These are phyloP conservation scores for Rhyacichthys aspro DNA, from an alignment of 2,797 vertebrate species.

Conservation along the genomic window DNA sequence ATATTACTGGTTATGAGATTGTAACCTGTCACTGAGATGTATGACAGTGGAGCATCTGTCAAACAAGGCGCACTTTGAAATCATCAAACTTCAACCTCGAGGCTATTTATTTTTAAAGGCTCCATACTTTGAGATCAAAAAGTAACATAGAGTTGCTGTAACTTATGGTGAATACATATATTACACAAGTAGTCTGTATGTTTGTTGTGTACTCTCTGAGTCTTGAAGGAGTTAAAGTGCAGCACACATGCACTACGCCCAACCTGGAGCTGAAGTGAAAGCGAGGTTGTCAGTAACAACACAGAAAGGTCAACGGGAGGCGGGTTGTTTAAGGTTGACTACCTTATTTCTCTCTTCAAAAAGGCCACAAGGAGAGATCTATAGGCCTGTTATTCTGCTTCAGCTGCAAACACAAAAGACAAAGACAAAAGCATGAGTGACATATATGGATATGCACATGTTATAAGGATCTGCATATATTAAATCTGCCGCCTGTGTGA, in stretches of 20 bases:
- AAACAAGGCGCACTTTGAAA: too few relatives aligned
- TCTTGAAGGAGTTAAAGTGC: constrained; percentile 2
- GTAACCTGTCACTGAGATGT: too few relatives aligned
- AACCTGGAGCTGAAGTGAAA: constrained; percentile 27
- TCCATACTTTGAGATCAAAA: too few relatives aligned
- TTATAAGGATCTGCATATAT: neutral
- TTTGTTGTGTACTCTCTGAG: neutral
- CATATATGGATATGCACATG: constrained; percentile 3
- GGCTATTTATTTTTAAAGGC: too few relatives aligned
- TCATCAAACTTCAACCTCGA: too few relatives aligned
- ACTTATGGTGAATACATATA: too few relatives aligned
- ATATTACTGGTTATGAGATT: too few relatives aligned
- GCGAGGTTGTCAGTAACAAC: constrained; percentile 40
- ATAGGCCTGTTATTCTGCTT: constrained; percentile 24
- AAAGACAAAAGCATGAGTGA: constrained; percentile 9
- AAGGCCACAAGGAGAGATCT: constrained; percentile 37
- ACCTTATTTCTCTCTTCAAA: constrained; percentile 41
- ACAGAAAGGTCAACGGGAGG: constrained; percentile 59
- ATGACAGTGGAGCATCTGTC: too few relatives aligned
- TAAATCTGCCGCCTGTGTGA: too few relatives aligned
- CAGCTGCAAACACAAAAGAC: constrained; percentile 10
- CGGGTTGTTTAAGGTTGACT: constrained; percentile 40
- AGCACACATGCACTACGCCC: neutral
- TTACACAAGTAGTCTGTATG: neutral
- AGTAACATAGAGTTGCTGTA: too few relatives aligned